A percentile compares a stretch with the other conserved stretches of the same genome.
phyloP scores from a whole-genome alignment of 2,797 vertebrate genomes.

The Fundulus diaphanus region DNA sequence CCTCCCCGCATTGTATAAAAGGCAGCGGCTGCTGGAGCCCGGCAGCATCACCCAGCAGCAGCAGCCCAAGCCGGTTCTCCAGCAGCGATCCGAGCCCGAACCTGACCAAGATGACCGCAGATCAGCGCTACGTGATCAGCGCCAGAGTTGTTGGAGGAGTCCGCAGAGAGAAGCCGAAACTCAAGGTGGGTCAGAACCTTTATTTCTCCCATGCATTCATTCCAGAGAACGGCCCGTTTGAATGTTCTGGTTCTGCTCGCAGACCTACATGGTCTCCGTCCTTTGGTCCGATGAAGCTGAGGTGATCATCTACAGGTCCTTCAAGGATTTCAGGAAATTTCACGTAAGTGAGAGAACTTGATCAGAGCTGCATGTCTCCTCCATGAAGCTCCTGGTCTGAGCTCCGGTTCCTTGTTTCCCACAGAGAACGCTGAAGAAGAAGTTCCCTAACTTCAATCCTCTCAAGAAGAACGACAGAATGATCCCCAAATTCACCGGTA shows the following conservation, averaged over 20 bases:
- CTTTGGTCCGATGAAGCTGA: conserved; percentile 79
- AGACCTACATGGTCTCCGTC: conserved; percentile 80
- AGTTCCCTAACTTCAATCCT: conserved; percentile 57
- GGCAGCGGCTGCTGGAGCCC: background rate
- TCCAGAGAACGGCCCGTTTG: background rate
- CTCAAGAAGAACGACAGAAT: conserved; percentile 53
- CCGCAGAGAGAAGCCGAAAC: conserved; percentile 62
- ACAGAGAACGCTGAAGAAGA: conserved; percentile 80
- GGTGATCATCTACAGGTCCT: conserved; percentile 79
- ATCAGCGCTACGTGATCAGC: conserved; percentile 62
- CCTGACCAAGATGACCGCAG: conserved; percentile 50
- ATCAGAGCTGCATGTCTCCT: background rate
- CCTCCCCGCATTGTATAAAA: no score
- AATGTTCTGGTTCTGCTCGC: background rate
- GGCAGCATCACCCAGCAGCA: no score
- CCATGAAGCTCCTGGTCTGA: no score
- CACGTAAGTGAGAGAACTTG: conserved; percentile 69
- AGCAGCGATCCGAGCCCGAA: background rate
- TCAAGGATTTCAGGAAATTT: conserved; percentile 76
- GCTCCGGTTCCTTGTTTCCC: background rate
- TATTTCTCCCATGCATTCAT: background rate
- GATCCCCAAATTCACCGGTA: conserved; percentile 82
- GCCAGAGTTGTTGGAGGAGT: conserved; percentile 72
- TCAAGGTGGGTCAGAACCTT: conserved; percentile 67
- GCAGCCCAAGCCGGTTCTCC: background rate